These are phyloP conservation scores for Rhagophthalmus giganteus DNA, from an alignment of 2,888 invertebrate species.

Conservation along the genomic window DNA sequence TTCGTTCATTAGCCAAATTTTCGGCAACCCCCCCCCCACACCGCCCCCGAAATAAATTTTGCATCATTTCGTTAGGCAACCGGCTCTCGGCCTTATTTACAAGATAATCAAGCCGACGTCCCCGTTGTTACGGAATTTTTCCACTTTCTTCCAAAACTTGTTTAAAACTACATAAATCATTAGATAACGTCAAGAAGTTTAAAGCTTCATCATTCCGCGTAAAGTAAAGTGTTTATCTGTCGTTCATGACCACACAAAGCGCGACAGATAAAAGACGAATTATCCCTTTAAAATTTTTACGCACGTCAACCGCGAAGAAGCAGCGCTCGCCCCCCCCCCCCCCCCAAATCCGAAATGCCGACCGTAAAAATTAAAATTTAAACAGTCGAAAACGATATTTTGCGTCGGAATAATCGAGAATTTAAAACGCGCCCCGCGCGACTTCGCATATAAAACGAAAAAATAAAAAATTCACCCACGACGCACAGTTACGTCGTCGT, in stretches of 20 bases:
- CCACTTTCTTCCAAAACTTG: too few relatives aligned
- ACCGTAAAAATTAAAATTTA: conserved; percentile 17
- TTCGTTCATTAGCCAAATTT: too few relatives aligned
- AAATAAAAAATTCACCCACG: conserved; percentile 20
- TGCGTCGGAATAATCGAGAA: conserved; percentile 10
- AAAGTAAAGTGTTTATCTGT: conserved; percentile 3
- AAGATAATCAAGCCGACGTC: too few relatives aligned
- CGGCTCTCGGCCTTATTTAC: too few relatives aligned
- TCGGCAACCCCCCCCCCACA: too few relatives aligned
- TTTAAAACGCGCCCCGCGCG: conserved; percentile 10
- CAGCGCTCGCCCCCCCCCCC: too few relatives aligned
- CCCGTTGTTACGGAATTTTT: too few relatives aligned
- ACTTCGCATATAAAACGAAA: conserved; percentile 14
- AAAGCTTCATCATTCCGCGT: not conserved
- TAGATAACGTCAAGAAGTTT: conserved; percentile 1
- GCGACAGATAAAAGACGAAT: conserved; percentile 12
- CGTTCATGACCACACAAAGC: conserved; percentile 1
- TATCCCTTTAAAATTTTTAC: conserved; percentile 8
- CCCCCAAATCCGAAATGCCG: not conserved
- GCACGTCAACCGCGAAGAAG: conserved; percentile 5
- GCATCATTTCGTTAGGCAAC: too few relatives aligned
- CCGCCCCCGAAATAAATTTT: too few relatives aligned
- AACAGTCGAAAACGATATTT: conserved; percentile 9
- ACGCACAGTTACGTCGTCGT: too few relatives aligned
- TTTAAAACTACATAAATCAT: not conserved